Evolutionary conservation across 2,888 invertebrate genomes (phyloP).

Genomic region (Bombylius major): DNA sequence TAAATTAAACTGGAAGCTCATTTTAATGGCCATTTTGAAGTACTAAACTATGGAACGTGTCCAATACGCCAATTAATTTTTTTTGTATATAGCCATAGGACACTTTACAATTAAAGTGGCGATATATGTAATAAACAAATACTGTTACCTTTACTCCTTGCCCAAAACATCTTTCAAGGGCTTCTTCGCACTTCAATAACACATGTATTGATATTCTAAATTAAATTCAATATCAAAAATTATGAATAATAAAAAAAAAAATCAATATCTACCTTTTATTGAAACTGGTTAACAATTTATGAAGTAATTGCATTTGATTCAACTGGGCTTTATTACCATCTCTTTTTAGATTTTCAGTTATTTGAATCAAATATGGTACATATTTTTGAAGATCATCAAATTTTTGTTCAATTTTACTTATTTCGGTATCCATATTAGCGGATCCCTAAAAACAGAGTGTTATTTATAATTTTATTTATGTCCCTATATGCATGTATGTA

Average conservation of each 20-base stretch:
- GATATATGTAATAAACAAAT: background rate
- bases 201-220: background rate
- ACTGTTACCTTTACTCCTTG: background rate
- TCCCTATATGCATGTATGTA: too few relatives aligned
- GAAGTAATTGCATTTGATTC: background rate
- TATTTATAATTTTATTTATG: too few relatives aligned
- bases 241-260: background rate
- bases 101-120: too few relatives aligned
- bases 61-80: too few relatives aligned
- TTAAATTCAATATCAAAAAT: background rate
- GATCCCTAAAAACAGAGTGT: too few relatives aligned
- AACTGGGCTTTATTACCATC: background rate
- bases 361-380: background rate
- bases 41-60: too few relatives aligned
- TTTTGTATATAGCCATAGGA: too few relatives aligned
- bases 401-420: background rate
- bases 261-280: background rate
- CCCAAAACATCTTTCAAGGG: background rate
- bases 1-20: too few relatives aligned
- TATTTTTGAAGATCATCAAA: background rate
- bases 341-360: background rate
- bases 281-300: background rate
- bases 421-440: too few relatives aligned
- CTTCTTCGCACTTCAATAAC: background rate
- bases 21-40: too few relatives aligned